These are phyloP conservation scores for Thereva nobilitata DNA, from an alignment of 2,888 invertebrate genomes.

Conservation along the genomic window DNA sequence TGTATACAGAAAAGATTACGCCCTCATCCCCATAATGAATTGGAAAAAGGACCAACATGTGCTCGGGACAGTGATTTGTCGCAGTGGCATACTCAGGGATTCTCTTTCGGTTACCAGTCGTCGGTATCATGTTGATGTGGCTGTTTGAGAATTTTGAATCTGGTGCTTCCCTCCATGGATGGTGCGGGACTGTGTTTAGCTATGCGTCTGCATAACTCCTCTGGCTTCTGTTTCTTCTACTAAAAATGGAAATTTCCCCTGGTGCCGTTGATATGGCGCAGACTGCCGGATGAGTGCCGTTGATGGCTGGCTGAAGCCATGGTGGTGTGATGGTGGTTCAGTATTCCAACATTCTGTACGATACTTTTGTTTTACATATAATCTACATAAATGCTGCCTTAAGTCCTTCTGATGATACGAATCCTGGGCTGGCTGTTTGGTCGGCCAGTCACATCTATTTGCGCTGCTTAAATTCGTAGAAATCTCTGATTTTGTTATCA, in stretches of 20 bases:
- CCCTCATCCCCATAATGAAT: constrained; percentile 34
- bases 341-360: constrained; percentile 8
- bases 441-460: too few relatives aligned
- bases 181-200: constrained; percentile 28
- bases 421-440: too few relatives aligned
- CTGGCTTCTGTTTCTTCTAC: constrained; percentile 3
- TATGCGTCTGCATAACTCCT: constrained; percentile 30
- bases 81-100: constrained; percentile 29
- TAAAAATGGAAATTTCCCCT: constrained; percentile 33
- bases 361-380: constrained; percentile 26
- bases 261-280: constrained; percentile 28
- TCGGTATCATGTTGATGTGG: neutral
- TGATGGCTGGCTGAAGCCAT: constrained; percentile 11
- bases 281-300: constrained; percentile 31
- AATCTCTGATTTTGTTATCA: too few relatives aligned
- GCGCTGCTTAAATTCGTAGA: too few relatives aligned
- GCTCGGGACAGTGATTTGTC: constrained; percentile 34
- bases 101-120: constrained; percentile 11
- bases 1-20: constrained; percentile 34
- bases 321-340: too few relatives aligned
- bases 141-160: constrained; percentile 9
- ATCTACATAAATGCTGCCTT: constrained; percentile 12
- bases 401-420: constrained; percentile 8
- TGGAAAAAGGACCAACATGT: constrained; percentile 34
- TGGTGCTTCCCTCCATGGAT: constrained; percentile 3